These are phyloP conservation scores for Rhinoraja longicauda DNA, from an alignment of 2,797 vertebrate genomes.

Conservation along the genomic window DNA sequence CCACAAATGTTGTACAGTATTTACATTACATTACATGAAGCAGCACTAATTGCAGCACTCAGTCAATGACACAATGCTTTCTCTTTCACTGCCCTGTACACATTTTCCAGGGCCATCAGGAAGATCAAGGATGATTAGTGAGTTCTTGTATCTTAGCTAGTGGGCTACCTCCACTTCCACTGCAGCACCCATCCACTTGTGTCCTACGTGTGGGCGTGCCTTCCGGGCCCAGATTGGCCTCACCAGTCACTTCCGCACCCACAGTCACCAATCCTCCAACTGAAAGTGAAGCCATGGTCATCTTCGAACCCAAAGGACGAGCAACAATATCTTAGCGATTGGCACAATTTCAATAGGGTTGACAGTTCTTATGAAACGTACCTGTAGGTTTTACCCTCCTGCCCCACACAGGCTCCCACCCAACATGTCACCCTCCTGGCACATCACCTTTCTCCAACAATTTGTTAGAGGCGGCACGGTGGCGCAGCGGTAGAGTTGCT, in stretches of 20 bases:
- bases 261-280: too few species aligned
- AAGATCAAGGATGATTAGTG: neutral
- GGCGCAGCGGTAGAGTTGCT: too few species aligned
- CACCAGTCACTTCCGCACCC: too few species aligned
- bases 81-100: neutral
- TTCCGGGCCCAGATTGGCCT: too few species aligned
- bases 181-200: too few species aligned
- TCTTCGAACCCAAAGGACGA: too few species aligned
- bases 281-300: too few species aligned
- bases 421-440: neutral
- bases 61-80: neutral
- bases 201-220: too few species aligned
- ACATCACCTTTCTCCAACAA: neutral
- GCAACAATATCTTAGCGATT: too few species aligned
- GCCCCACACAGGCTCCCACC: neutral
- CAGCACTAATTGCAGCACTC: neutral
- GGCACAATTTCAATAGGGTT: neutral
- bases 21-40: neutral
- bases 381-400: neutral
- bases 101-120: neutral
- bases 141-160: neutral
- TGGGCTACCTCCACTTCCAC: too few species aligned
- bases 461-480: too few species aligned
- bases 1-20: neutral
- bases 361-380: neutral